phyloP scores from a whole-genome alignment of 2,888 invertebrate genomes.

The Tigriopus californicus region DNA sequence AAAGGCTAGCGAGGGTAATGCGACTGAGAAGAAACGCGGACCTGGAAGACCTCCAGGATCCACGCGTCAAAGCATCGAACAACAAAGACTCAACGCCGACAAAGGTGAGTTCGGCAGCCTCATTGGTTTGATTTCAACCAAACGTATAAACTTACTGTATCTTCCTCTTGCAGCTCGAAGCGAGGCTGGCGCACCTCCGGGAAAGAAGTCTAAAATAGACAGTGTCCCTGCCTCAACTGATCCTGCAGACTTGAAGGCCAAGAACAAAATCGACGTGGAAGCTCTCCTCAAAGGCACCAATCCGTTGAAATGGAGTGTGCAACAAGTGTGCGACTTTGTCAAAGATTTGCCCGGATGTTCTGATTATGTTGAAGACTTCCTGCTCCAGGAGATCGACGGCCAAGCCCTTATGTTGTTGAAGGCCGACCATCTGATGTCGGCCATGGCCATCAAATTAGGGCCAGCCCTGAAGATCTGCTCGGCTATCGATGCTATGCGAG shows the following conservation, averaged over 20 bases:
- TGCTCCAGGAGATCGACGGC: slow-evolving; percentile 86
- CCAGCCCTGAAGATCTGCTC: slow-evolving; percentile 89
- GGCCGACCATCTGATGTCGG: slow-evolving; percentile 81
- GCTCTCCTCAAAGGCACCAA: background rate
- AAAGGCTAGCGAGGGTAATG: background rate
- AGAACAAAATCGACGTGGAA: background rate
- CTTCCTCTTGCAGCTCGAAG: too few species aligned
- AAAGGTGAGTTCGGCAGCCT: too few species aligned
- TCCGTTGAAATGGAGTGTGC: slow-evolving; percentile 37
- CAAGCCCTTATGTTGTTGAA: slow-evolving; percentile 77
- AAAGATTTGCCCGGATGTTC: slow-evolving; percentile 70
- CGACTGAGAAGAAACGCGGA: slow-evolving; percentile 5
- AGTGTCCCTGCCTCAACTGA: background rate
- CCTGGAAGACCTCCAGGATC: slow-evolving; percentile 13
- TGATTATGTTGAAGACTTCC: slow-evolving; percentile 83
- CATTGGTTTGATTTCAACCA: too few species aligned
- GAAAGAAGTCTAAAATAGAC: too few species aligned
- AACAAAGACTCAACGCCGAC: background rate
- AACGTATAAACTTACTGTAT: too few species aligned
- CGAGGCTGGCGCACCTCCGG: background rate
- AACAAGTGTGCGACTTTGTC: slow-evolving; percentile 72
- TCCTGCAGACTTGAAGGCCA: background rate
- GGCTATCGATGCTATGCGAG: slow-evolving; percentile 62
- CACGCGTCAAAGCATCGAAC: slow-evolving; percentile 9
- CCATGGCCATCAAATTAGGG: slow-evolving; percentile 85